Evolutionary conservation across 1,140 invertebrate genomes (phyloP), one percentile per base, ranked within the genome.

Genomic region (Drosophila busckii): DNA sequence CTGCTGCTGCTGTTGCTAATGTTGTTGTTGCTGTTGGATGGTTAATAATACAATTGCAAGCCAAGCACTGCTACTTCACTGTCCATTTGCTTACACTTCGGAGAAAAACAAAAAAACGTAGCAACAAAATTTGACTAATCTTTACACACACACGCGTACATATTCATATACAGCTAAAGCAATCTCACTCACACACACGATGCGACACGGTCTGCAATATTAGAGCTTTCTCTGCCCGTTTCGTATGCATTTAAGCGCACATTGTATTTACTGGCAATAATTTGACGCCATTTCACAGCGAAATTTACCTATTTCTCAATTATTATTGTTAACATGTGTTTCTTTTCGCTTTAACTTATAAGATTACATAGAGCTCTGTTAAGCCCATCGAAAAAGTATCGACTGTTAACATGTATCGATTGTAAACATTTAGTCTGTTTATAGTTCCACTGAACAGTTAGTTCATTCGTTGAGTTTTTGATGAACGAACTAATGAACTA

Each of bases 91-190:
- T n/a, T n/a, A n/a, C n/a, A n/a, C n/a, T n/a, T n/a, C n/a, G n/a
- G n/a, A n/a, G n/a, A n/a, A n/a, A n/a, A n/a, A n/a, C n/a, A 46
- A 46, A 38, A 22, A 23, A 12, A 52, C 16, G 26, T 16, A 38
- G 20, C 45, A 38, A 60, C 31, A 53, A 25, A 44, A 42, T 45
- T 53, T 54, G 49, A 54, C 40, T 45, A 54, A 60, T 54, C 53
- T 28, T 38, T 50, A 54, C 56, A 60, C 32, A 55, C 34, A 48
- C 28, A 32, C 20, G 48, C 35, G 31, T 23, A 9, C 19, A 4
- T 7, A 2, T n/a, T 41, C 28, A 52, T 8, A 46, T 41, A 34
- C 13, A 22, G n/a, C n/a, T n/a, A n/a, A n/a, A n/a, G n/a, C n/a
- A n/a, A n/a, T n/a, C n/a, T n/a, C 40, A 7, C 28, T 32, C 20